Base-by-base conservation (phyloP, 1,140 invertebrate species). In the Temnothorax longispinosus region DNA sequence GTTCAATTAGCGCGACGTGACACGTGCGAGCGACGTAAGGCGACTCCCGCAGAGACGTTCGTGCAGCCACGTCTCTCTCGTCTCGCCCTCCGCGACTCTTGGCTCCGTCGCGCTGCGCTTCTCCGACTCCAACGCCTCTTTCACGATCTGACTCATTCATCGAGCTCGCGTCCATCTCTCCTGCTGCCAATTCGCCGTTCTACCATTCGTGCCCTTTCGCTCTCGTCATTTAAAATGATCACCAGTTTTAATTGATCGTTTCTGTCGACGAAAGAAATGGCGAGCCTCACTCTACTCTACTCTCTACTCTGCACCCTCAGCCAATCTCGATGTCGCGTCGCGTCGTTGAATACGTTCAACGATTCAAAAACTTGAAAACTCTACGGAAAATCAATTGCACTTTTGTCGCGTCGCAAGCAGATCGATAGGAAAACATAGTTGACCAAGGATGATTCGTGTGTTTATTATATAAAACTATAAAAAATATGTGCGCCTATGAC, bases 11-110 rank as follows among this genome's bases (percentile, higher is more conserved):
- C 38, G 21, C 60, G 80, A 82, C 18, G 54, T 47, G 35, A 69
- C 72, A 90, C 89, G 77, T 89, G 89, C 88, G 85, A 89, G 77
- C 64, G 78, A 41, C 56, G n/a, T 41, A 82, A 74, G 85, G 52
- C 88, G 90, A 90, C 90, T 91, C 90, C 90, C 90, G 90, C 90
- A 84, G 77, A 91, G 90, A 87, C 56, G 47, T 77, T 69, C 54
- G 13, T 52, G 56, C 18, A 44, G 64, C 18, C 21, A 67, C 80
- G 44, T 72, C 78, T 76, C 41, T 13, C 21, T 74, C 80, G 44
- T 72, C 78, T 76, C 41, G 44, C 32, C 38, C 58, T 62, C 15
- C 78, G n/a, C 54, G 21, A 27, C 27, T 27, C 27, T 64, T 41
- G 32, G 32, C 54, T 54, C 41, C 8, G 18, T 35, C 13, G 27